Percentiles rank a stretch among this genome's conserved stretches.
phyloP scores from a whole-genome alignment of 2,113 vertebrate species.

The Nanger granti region DNA sequence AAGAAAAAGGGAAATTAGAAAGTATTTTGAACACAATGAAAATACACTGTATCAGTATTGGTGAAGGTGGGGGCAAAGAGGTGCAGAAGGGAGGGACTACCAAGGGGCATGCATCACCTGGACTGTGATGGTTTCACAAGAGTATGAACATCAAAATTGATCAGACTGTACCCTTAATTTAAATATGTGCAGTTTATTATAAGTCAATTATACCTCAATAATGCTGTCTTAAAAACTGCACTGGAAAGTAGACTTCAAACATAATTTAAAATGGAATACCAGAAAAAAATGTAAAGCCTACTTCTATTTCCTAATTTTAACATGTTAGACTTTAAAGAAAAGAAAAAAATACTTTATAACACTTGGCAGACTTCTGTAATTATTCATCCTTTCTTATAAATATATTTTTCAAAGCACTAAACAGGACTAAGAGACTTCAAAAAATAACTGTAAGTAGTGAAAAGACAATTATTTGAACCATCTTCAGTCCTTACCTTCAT shows the following conservation, averaged over 20 bases:
- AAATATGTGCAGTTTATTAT: background rate
- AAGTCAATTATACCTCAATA: background rate
- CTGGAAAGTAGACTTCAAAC: background rate
- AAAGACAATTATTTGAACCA: background rate
- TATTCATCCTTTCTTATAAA: background rate
- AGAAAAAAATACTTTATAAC: background rate
- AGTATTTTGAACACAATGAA: conserved; percentile 16
- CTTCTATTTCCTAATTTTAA: conserved; percentile 8
- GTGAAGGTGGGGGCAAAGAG: background rate
- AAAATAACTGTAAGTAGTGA: background rate
- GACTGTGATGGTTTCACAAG: background rate
- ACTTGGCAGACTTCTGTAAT: background rate
- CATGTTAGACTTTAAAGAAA: background rate
- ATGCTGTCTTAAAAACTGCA: background rate
- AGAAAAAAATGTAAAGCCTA: conserved; percentile 23
- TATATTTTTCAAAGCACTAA: background rate
- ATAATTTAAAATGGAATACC: background rate
- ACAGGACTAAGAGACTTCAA: background rate
- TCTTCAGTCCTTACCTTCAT: background rate
- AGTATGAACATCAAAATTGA: background rate
- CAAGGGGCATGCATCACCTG: background rate
- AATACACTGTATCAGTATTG: background rate
- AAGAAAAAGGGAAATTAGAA: background rate
- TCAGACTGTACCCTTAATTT: background rate
- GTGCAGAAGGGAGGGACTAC: background rate